These are phyloP conservation scores for Lophura swinhoii DNA, from an alignment of 2,797 vertebrate genomes.

Conservation along the genomic window DNA sequence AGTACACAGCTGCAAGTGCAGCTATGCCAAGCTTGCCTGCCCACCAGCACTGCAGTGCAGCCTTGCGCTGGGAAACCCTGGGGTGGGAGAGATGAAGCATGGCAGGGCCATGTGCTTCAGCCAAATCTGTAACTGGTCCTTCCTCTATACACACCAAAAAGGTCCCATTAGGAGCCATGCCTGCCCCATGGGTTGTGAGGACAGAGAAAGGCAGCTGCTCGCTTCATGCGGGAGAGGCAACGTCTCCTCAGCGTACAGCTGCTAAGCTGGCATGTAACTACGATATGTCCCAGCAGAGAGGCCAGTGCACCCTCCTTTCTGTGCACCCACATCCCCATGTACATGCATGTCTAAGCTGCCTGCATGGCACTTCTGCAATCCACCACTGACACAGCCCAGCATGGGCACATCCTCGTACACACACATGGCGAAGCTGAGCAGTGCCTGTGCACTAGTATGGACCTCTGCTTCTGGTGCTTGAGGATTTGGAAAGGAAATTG, in stretches of 20 bases:
- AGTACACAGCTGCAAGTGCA: not conserved
- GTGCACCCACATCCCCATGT: not conserved
- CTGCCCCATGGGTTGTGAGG: not conserved
- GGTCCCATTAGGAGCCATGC: not conserved
- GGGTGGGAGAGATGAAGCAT: not conserved
- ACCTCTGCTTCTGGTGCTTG: not conserved
- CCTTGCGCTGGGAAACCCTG: not conserved
- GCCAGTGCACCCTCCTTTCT: not conserved
- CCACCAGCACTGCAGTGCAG: rapidly evolving
- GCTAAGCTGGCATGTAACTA: not conserved
- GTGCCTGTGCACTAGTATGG: not conserved
- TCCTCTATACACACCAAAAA: rapidly evolving
- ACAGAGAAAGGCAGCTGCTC: not conserved
- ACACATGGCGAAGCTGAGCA: rapidly evolving
- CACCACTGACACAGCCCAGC: not conserved
- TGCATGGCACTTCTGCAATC: slow-evolving; percentile 38
- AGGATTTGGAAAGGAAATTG: slow-evolving; percentile 45
- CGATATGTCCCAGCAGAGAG: rapidly evolving
- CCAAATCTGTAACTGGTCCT: not conserved
- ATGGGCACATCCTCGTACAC: not conserved
- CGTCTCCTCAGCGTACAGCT: rapidly evolving
- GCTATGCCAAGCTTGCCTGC: not conserved
- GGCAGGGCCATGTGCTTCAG: not conserved
- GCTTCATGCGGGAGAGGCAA: not conserved
- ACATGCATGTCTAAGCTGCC: slow-evolving; percentile 11